phyloP scores from a whole-genome alignment of 2,113 vertebrate genomes.

The Phrynosoma platyrhinos region DNA sequence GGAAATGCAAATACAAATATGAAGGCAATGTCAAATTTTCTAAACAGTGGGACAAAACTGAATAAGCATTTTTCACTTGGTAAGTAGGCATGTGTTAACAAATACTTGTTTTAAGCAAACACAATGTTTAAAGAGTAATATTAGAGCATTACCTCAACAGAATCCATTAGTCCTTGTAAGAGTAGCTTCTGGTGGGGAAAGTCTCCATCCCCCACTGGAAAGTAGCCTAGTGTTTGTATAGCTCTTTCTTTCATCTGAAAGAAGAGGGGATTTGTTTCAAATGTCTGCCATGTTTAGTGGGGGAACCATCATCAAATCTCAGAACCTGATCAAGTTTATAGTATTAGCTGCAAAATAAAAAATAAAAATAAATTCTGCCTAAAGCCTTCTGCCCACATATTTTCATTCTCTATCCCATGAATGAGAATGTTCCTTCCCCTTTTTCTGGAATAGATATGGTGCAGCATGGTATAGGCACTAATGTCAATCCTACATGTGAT shows the following conservation, averaged over 20 bases:
- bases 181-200: conserved; percentile 95
- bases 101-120: background rate
- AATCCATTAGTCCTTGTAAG: conserved; percentile 97
- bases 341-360: background rate
- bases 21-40: background rate
- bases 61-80: too few relatives aligned
- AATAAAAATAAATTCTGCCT: background rate
- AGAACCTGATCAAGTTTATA: background rate
- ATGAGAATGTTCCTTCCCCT: background rate
- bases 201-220: conserved; percentile 94
- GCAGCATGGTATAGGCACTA: too few relatives aligned
- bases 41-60: background rate
- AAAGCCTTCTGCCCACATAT: background rate
- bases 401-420: background rate
- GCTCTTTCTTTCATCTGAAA: conserved; percentile 95
- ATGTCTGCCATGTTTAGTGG: background rate
- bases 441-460: background rate
- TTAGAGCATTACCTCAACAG: conserved; percentile 89
- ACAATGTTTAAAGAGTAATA: conserved; percentile 2
- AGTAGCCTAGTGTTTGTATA: conserved; percentile 92
- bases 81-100: conserved; percentile 10
- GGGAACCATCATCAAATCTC: background rate
- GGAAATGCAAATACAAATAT: background rate
- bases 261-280: background rate
- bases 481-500: background rate